Evolutionary conservation across 2,113 vertebrate species (phyloP).

Genomic region (Notarius lentiginosus): DNA sequence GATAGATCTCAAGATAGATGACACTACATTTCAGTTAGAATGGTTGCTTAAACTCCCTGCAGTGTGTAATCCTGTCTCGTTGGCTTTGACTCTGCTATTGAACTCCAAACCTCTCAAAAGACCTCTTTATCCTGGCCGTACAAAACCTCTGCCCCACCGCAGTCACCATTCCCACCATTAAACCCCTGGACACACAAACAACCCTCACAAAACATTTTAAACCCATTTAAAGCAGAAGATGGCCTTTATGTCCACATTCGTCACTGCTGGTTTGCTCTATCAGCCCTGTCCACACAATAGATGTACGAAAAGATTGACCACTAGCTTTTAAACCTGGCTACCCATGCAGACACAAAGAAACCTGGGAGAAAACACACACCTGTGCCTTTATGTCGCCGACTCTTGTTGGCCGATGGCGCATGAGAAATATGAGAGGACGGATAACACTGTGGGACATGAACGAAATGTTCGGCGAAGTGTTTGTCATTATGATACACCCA

Average conservation of each 20-base stretch:
- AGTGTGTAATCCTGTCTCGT: conserved; percentile 71
- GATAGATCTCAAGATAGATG: conserved; percentile 55
- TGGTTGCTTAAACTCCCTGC: conserved; percentile 63
- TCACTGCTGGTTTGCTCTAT: conserved; percentile 64
- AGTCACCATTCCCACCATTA: conserved; percentile 68
- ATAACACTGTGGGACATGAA: conserved; percentile 50
- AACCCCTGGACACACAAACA: conserved; percentile 50
- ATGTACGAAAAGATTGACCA: conserved; percentile 66
- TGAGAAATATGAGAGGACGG: conserved; percentile 59
- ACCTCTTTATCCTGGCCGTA: conserved; percentile 64
- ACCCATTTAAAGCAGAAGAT: conserved; percentile 59
- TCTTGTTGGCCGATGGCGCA: not conserved
- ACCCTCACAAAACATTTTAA: conserved; percentile 20
- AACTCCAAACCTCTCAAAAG: conserved; percentile 63
- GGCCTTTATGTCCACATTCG: conserved; percentile 68
- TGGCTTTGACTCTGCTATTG: conserved; percentile 54
- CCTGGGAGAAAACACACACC: conserved; percentile 59
- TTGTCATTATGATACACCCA: conserved; percentile 29
- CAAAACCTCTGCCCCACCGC: conserved; percentile 65
- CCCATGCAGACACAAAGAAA: conserved; percentile 59
- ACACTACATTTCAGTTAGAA: conserved; percentile 53
- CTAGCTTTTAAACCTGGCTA: conserved; percentile 58
- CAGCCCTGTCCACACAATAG: conserved; percentile 59
- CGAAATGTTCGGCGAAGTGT: conserved; percentile 30
- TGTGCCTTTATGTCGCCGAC: conserved; percentile 57